Base-by-base conservation (phyloP, 2,797 vertebrate genomes). In the Eutrigla gurnardus region DNA sequence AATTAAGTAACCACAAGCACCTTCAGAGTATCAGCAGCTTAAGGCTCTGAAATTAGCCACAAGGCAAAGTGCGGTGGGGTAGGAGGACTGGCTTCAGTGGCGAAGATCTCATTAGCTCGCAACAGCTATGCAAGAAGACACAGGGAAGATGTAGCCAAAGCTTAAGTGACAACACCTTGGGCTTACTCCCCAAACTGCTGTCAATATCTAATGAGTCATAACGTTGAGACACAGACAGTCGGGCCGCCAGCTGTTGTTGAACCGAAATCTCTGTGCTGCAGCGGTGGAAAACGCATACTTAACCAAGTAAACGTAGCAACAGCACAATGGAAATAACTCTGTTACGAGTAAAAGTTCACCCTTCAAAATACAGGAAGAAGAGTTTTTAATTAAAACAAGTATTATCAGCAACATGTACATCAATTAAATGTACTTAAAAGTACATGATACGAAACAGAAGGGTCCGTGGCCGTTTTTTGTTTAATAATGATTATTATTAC, bases 31-130 rank as follows among this genome's bases (percentile, higher is more conserved):
- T 88, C 85, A 91, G 80, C 89, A 86, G 89, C 85, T 93, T 93
- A 93, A 39, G 50, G 70, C 55, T 71, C 88, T 84, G 82, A 83
- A 92, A 91, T 93, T 92, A 94, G 89, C 87, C 15, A 18, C 52
- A 15, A 78, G 83, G 77, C 52, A 67, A 46, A 79, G 70, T n/a
- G 13, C 5, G 15, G 46, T n/a, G 43, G 80, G 68, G 68, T 12
- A 65, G 66, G 25, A 73, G 64, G 76, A 73, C 66, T 37, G 75
- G 75, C 83, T 81, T 87, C 74, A 65, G 78, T 52, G 37, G 42
- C 2, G 4, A 70, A 91, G 88, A 90, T 87, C 88, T 83, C 77
- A 89, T 92, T 92, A 90, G 73, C 69, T 72, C 61, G 57, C 62
- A 49, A 72, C 39, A 62, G 67, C 77, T 39, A 52, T 35, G 33